A percentile compares a stretch with the other conserved stretches of the same genome.
These are phyloP conservation scores for Tetrax tetrax DNA, from an alignment of 2,113 vertebrate genomes.

Conservation along the genomic window DNA sequence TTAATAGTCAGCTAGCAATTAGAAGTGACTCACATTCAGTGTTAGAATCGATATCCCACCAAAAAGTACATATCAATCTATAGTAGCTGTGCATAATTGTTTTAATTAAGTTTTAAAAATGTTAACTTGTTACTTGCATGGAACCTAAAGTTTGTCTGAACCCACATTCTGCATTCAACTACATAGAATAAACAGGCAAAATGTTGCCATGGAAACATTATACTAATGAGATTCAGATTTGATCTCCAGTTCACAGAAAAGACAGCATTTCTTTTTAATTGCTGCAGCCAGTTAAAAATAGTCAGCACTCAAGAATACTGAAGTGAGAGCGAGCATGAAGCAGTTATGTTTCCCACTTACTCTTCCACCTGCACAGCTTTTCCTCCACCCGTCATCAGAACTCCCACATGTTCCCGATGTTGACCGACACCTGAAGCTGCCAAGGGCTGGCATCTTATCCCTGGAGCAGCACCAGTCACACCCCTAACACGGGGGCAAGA, in stretches of 20 bases:
- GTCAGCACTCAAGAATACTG: not conserved
- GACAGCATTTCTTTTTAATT: not conserved
- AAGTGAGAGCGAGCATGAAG: not conserved
- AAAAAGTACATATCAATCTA: not conserved
- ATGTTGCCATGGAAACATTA: not conserved
- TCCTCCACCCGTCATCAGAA: not conserved
- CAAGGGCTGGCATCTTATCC: not conserved
- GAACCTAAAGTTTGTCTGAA: not conserved
- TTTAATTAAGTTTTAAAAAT: not conserved
- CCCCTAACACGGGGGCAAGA: not conserved
- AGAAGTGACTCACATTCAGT: not conserved
- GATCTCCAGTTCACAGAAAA: not conserved
- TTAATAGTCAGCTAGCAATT: not conserved
- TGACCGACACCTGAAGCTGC: not conserved
- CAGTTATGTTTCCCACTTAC: not conserved
- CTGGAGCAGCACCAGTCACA: not conserved
- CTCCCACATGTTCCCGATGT: fast-evolving
- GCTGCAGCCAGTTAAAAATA: not conserved
- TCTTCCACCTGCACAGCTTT: not conserved
- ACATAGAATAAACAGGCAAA: not conserved
- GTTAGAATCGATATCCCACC: not conserved
- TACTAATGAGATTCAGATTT: not conserved
- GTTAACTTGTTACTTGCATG: not conserved
- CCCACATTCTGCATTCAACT: not conserved
- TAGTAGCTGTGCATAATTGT: not conserved